Base-by-base conservation (phyloP, 1,140 invertebrate genomes). In the Fopius arisanus region DNA sequence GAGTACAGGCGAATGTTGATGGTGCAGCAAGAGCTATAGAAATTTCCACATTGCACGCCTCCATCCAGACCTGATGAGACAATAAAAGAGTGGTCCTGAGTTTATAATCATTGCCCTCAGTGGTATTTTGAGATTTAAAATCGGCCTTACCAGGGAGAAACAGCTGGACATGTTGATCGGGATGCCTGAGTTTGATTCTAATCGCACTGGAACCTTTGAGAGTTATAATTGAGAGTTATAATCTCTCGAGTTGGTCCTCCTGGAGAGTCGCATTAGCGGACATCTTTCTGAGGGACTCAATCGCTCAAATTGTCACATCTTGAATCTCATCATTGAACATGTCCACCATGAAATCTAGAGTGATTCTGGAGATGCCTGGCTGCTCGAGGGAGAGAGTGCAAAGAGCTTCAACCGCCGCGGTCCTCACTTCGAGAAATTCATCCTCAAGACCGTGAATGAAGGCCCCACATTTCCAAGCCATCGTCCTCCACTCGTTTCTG, bases 281-380 rank as follows among this genome's bases (percentile, higher is more conserved):
- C 78, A 99, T 97, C 81, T 93, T 92, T 19, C 94, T 93, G 67
- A 99, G 89, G 82, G 96, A 96, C 85, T 98, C 95, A 77, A 98
- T 98, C 19, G 97, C 96, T 84, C 95, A 94, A 33, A 98, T 89
- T 31, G 97, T 90, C 21, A 99, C 97, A 82, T 97, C 96, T 88
- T 99, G 97, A 76, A 99, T 99, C 90, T 99, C 98, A 88, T 99
- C 98, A 85, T 99, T 99, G 83, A 99, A 99, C 98, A 99, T 99
- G 84, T 99, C 98, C 0, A 99, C 98, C 41, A 99, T 90, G 82
- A 99, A 99, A 85, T 99, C 98, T 3, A 98, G 87, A 0, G 95
- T 94, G 40, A 95, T 91, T 31, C 92, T 91, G 0, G 97, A 96
- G 88, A 99, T 99, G 31, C 91, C 89, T 0, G 93, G 90, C 79